Evolutionary conservation across 2,888 invertebrate genomes (phyloP).

Genomic region (Pimpla rufipes): DNA sequence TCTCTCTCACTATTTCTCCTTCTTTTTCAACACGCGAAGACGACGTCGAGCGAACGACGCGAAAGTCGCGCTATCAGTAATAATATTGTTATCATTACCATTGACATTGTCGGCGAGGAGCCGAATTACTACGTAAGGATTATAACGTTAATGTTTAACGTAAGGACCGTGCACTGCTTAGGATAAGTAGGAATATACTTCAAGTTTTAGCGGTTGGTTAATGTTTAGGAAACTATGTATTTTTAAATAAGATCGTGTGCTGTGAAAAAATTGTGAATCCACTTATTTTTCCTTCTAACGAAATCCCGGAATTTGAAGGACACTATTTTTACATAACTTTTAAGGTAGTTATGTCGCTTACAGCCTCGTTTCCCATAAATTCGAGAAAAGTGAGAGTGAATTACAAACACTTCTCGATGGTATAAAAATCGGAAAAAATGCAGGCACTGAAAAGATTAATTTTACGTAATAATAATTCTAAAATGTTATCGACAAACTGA

Average conservation of each 20-base stretch:
- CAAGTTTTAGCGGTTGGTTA: slow-evolving; percentile 66
- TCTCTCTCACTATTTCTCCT: slow-evolving; percentile 14
- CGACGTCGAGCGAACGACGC: slow-evolving; percentile 12
- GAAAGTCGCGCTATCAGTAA: slow-evolving; percentile 33
- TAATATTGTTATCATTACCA: slow-evolving; percentile 64
- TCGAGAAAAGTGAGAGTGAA: no score
- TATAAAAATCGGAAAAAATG: no score
- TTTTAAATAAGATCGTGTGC: slow-evolving; percentile 80
- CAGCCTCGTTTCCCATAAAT: no score
- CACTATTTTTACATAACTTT: no score
- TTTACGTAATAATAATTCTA: no score
- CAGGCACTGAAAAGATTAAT: no score
- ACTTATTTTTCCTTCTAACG: slow-evolving; percentile 69
- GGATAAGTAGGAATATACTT: slow-evolving; percentile 73
- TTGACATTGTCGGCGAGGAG: slow-evolving; percentile 62
- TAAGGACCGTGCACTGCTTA: slow-evolving; percentile 67
- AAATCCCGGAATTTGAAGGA: no score
- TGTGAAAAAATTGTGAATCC: slow-evolving; percentile 65
- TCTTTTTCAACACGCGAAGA: slow-evolving; percentile 12
- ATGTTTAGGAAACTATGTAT: slow-evolving; percentile 75
- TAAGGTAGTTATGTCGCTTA: no score
- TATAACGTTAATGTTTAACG: slow-evolving; percentile 62
- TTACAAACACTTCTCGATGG: no score
- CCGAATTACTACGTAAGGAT: slow-evolving; percentile 65
- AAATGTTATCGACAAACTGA: no score